phyloP scores from a whole-genome alignment of 1,140 invertebrate species.

The Gonatopus flavifemur region DNA sequence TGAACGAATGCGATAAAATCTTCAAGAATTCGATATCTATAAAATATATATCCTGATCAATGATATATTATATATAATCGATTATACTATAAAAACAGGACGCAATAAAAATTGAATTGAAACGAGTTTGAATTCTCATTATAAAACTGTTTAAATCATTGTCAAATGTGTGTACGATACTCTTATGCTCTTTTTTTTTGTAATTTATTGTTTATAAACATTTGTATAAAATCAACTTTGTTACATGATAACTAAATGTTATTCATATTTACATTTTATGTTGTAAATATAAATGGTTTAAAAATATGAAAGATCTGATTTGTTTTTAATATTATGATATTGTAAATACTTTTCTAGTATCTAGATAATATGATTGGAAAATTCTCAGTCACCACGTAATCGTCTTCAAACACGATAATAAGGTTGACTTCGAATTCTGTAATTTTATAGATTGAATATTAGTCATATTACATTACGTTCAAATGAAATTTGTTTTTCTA shows the following conservation, averaged over 20 bases:
- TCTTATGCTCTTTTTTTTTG: too few relatives aligned
- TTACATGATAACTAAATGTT: too few relatives aligned
- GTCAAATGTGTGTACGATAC: too few relatives aligned
- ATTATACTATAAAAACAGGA: too few relatives aligned
- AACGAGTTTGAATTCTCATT: too few relatives aligned
- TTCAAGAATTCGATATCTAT: too few relatives aligned
- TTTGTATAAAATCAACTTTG: slow-evolving; percentile 18
- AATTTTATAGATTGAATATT: slow-evolving; percentile 33
- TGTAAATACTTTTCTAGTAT: slow-evolving; percentile 42
- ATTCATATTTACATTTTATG: slow-evolving; percentile 20
- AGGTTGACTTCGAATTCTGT: slow-evolving; percentile 96
- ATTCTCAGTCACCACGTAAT: slow-evolving; percentile 94
- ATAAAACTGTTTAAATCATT: too few relatives aligned
- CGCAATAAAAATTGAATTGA: too few relatives aligned
- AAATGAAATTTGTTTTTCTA: neutral
- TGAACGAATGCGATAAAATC: too few relatives aligned
- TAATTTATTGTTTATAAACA: slow-evolving; percentile 11
- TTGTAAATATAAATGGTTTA: slow-evolving; percentile 19
- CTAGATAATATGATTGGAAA: slow-evolving; percentile 83
- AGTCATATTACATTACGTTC: neutral
- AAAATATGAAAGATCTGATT: slow-evolving; percentile 25
- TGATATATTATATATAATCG: too few relatives aligned
- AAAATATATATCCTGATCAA: too few relatives aligned
- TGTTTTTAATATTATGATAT: slow-evolving; percentile 19
- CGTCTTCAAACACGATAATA: slow-evolving; percentile 89